Percentiles rank a stretch among this genome's conserved stretches.
phyloP scores from a whole-genome alignment of 2,888 invertebrate genomes.

The Andrena flavipes region DNA sequence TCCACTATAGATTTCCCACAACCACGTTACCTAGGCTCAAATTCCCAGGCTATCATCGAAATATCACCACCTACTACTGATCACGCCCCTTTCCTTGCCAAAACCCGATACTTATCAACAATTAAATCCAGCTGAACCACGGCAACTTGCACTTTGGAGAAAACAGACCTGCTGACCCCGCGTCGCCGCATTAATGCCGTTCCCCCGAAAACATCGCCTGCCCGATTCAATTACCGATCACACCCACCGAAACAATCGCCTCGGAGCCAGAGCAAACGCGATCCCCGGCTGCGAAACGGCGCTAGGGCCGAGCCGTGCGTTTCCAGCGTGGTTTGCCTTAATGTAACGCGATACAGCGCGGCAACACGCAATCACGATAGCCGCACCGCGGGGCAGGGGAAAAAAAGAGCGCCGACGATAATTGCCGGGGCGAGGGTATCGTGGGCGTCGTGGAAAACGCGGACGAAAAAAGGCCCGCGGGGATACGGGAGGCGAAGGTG shows the following conservation, averaged over 20 bases:
- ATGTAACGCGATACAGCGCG: constrained; percentile 42
- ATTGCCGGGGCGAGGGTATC: constrained; percentile 44
- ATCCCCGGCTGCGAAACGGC: not conserved
- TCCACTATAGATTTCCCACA: no score
- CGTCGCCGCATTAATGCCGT: not conserved
- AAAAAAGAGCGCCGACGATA: constrained; percentile 25
- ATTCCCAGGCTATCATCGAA: no score
- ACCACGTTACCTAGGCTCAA: no score
- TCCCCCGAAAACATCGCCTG: not conserved
- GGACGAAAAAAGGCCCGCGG: constrained; percentile 26
- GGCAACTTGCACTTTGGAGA: no score
- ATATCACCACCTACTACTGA: no score
- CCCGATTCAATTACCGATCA: constrained; percentile 40
- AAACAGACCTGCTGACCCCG: no score
- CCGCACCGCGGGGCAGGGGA: constrained; percentile 4
- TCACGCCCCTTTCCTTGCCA: no score
- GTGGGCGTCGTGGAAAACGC: constrained; percentile 53
- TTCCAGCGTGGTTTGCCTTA: constrained; percentile 7
- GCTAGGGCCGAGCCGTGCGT: constrained; percentile 10
- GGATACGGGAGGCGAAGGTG: not conserved
- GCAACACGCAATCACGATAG: constrained; percentile 44
- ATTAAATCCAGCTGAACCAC: no score
- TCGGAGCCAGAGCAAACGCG: constrained; percentile 4
- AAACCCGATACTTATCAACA: no score
- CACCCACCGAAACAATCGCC: constrained; percentile 20